Percentiles rank a stretch among this genome's conserved stretches.
Conservation (phyloP, 2,113 vertebrate species). For the Dolichotis patagonum region DNA sequence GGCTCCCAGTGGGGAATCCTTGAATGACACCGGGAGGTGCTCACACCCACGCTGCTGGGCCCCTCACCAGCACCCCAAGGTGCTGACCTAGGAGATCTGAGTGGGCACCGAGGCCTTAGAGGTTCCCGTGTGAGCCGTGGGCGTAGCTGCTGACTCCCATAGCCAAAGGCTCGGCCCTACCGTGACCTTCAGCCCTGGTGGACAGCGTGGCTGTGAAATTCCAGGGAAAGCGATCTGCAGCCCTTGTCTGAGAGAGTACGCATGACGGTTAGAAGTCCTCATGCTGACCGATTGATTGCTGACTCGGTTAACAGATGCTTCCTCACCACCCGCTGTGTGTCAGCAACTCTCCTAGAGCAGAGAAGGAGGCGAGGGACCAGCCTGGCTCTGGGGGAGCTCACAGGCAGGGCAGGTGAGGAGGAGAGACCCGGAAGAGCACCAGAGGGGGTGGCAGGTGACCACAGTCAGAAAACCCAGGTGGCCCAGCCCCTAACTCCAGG, state of each 20-base stretch:
- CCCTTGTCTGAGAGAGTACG: neutral
- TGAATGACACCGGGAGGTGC: neutral
- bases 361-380: neutral
- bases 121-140: too few species aligned
- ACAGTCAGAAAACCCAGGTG: neutral
- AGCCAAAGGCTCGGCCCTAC: neutral
- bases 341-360: neutral
- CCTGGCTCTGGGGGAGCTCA: too few species aligned
- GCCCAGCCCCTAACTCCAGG: neutral
- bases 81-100: neutral
- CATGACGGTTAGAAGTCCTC: neutral
- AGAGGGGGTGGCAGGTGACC: too few species aligned
- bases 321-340: rapidly evolving
- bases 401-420: neutral
- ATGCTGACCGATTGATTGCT: too few species aligned
- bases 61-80: neutral
- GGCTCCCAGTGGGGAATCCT: neutral
- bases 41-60: neutral
- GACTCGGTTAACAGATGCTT: neutral
- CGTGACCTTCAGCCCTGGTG: neutral
- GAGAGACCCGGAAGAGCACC: rapidly evolving
- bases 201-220: neutral
- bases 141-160: neutral
- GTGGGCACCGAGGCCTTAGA: neutral
- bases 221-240: neutral